Base-by-base conservation (phyloP, 2,113 vertebrate species). In the Phodopus roborovskii region DNA sequence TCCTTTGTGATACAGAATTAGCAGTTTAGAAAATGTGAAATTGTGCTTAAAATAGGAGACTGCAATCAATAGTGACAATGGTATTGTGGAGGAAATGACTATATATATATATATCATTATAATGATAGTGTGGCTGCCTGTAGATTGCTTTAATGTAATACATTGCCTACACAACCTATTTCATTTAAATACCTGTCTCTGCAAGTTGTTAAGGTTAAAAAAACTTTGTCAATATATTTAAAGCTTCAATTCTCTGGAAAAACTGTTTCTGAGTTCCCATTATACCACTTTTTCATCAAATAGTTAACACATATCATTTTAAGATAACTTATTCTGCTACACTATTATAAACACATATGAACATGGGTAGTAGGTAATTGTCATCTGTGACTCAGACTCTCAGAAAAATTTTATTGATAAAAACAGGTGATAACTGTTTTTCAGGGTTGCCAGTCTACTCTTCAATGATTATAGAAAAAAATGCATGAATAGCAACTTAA, bases 1-100 rank as follows among this genome's bases (percentile, higher is more conserved):
- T 90, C 64, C 95, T 87, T 79, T 39, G 79, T 86, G 87, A 62
- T 66, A 10, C 24, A 93, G 70, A 97, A 97, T 96, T 90, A 92
- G 13, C 7, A 82, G 6, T 91, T 28, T 85, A 68, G 92, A 70
- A 98, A 96, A 60, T 85, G 88, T 30, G 17, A 81, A 94, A 30
- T 79, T 50, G 0, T 77, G 68, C 91, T 6, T 12, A 96, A 97
- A 56, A 84, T 30, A n/a, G 10, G 81, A 42, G 30, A 68, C 74
- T 87, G 26, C 17, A 95, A 95, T 8, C 0, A 79, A 50, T 60
- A 94, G 87, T 81, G 58, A 56, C 75, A 88, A 58, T 88, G 60
- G 19, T 26, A 84, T 45, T 78, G 12, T 45, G 8, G 3, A 6
- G n/a, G 58, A 81, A 96, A 86, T 78, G 39, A 74, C 22, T 22